These are phyloP conservation scores for Gadopsis bispinosus DNA, from an alignment of 2,797 vertebrate genomes.

Conservation along the genomic window DNA sequence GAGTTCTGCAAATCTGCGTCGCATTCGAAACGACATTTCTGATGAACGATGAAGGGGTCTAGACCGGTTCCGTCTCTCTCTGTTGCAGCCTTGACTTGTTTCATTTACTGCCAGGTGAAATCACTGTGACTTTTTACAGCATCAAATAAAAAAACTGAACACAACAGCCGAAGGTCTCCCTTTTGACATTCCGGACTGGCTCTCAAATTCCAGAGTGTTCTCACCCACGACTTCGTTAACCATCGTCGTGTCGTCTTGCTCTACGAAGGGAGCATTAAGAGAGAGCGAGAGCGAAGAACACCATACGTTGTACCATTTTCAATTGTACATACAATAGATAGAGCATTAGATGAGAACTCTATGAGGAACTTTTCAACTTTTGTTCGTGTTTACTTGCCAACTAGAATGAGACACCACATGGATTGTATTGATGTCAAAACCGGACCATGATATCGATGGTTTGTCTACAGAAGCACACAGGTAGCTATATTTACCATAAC, in stretches of 20 bases:
- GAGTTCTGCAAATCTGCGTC: not conserved
- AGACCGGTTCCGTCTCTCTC: slow-evolving; percentile 9
- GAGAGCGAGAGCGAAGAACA: slow-evolving; percentile 4
- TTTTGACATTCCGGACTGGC: slow-evolving; percentile 50
- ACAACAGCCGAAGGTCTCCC: not conserved
- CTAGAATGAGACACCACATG: slow-evolving; percentile 71
- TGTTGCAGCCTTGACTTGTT: slow-evolving; percentile 37
- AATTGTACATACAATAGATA: slow-evolving; percentile 76
- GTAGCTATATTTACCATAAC: slow-evolving; percentile 71
- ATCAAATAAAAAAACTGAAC: slow-evolving; percentile 11
- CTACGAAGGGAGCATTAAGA: slow-evolving; percentile 46
- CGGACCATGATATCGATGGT: slow-evolving; percentile 63
- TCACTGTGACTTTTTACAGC: slow-evolving; percentile 74
- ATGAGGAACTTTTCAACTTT: slow-evolving; percentile 62
- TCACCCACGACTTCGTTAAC: slow-evolving; percentile 11
- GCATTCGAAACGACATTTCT: slow-evolving; percentile 1
- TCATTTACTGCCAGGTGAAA: slow-evolving; percentile 66
- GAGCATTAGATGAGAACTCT: slow-evolving; percentile 66
- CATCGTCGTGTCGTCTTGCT: slow-evolving; percentile 46
- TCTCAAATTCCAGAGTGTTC: slow-evolving; percentile 75
- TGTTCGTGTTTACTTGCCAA: slow-evolving; percentile 83
- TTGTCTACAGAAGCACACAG: slow-evolving; percentile 81
- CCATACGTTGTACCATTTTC: slow-evolving; percentile 62
- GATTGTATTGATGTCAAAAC: slow-evolving; percentile 77
- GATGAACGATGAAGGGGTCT: slow-evolving; percentile 24